Percentiles rank a stretch among this genome's conserved stretches.
These are phyloP conservation scores for Corapipo altera DNA, from an alignment of 2,113 vertebrate genomes.

Conservation along the genomic window DNA sequence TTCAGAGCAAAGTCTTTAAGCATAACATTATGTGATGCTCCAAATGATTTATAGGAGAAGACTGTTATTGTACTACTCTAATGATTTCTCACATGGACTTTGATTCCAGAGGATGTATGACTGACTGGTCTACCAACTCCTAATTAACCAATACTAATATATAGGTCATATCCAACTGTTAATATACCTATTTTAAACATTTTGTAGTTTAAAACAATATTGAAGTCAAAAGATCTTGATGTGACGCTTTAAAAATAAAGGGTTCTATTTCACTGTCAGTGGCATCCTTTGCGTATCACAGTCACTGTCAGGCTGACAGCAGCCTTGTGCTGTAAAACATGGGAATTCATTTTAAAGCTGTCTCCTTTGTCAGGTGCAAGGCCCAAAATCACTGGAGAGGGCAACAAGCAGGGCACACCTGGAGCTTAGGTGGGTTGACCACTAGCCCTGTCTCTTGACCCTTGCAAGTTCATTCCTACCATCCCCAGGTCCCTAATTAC, in stretches of 20 bases:
- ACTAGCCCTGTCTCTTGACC: neutral
- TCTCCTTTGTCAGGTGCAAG: neutral
- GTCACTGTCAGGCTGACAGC: neutral
- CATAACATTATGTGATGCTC: neutral
- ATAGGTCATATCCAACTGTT: neutral
- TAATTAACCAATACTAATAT: neutral
- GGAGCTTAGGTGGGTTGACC: neutral
- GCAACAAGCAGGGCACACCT: neutral
- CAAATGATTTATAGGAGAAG: neutral
- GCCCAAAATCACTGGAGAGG: neutral
- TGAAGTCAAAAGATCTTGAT: neutral
- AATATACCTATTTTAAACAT: neutral
- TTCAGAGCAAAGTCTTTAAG: neutral
- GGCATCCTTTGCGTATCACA: neutral
- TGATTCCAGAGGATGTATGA: neutral
- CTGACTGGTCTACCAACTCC: neutral
- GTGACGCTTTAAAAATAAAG: neutral
- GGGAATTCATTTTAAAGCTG: neutral
- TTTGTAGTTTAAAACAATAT: neutral
- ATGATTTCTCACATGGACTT: neutral
- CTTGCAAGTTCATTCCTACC: fast-evolving
- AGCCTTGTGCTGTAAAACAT: fast-evolving
- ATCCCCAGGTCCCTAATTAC: neutral
- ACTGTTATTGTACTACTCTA: neutral
- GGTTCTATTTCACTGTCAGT: neutral